phyloP scores from a whole-genome alignment of 2,888 invertebrate genomes.

The Plemyria rubiginata region DNA sequence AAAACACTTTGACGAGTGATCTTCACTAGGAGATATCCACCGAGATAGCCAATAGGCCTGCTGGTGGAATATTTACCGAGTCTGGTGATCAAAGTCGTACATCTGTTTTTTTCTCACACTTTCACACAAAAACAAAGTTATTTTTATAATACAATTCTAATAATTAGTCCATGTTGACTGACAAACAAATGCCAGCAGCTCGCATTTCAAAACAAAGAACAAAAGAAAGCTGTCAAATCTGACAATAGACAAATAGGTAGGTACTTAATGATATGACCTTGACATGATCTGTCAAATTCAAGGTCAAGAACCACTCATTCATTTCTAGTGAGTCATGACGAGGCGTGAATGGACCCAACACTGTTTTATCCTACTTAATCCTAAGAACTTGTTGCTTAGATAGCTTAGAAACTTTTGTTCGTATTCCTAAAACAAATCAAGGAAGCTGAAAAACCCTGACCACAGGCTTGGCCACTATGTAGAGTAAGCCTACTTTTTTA shows the following conservation, averaged over 20 bases:
- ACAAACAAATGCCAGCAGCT: conserved; percentile 29
- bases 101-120: too few species aligned
- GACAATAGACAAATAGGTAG: conserved; percentile 55
- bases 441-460: too few species aligned
- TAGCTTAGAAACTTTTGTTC: too few species aligned
- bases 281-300: conserved; percentile 62
- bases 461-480: background rate
- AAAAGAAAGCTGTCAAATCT: conserved; percentile 63
- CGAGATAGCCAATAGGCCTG: too few species aligned
- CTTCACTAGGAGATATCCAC: too few species aligned
- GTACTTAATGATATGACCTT: conserved; percentile 53
- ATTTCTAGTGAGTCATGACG: conserved; percentile 21
- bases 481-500: background rate
- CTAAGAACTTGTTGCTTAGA: background rate
- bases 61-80: too few species aligned
- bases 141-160: too few species aligned
- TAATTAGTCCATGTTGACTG: conserved; percentile 14
- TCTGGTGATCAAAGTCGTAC: too few species aligned
- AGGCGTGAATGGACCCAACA: conserved; percentile 21
- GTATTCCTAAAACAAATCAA: too few species aligned
- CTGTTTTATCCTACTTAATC: conserved; percentile 1
- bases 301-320: conserved; percentile 55
- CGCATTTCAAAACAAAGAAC: conserved; percentile 39
- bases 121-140: too few species aligned
- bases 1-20: too few species aligned